Base-by-base conservation (phyloP, 2,113 vertebrate species). In the Tetraodon nigroviridis region DNA sequence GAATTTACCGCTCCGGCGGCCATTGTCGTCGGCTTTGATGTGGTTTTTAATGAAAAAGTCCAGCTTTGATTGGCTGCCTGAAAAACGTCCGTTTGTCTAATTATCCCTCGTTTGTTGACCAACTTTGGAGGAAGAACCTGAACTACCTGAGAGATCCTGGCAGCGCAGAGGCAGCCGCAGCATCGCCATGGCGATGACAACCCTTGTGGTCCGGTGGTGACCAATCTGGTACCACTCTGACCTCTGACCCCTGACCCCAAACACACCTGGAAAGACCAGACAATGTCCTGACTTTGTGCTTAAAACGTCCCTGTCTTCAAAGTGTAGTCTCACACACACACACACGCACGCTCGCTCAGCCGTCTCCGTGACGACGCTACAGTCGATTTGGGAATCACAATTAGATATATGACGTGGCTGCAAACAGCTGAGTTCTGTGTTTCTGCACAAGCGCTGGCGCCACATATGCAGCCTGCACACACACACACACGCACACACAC, bases 361-460 rank as follows among this genome's bases (percentile, higher is more conserved):
- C 2, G 22, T 24, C 83, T 74, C 78, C 20, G 12, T 60, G 68
- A 77, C 76, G 82, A 84, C 84, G 67, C 83, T 88, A 84, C 84
- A 89, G 88, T 86, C 80, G 87, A 86, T 87, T 87, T 59, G 77
- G 86, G 88, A 91, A 91, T 91, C 90, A 92, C 89, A 92, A 88
- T 89, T 84, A 92, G 90, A 92, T 84, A 91, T 92, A 93, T 88
- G 91, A 90, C 90, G 88, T 76, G 79, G 88, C 76, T 78, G 76
- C 87, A 81, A 82, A 82, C 85, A 89, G 89, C 88, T 89, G 78
- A 88, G 69, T 92, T 92, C 92, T 93, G 90, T 82, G 64, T 89
- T 88, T 86, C 88, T 71, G 46, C 63, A 55, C 47, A 55, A 54
- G 48, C 15, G 20, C 77, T 64, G 88, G 90, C 86, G 82, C 82